phyloP scores from a whole-genome alignment of 2,113 vertebrate genomes.

The Brachypodius melanocephalos region DNA sequence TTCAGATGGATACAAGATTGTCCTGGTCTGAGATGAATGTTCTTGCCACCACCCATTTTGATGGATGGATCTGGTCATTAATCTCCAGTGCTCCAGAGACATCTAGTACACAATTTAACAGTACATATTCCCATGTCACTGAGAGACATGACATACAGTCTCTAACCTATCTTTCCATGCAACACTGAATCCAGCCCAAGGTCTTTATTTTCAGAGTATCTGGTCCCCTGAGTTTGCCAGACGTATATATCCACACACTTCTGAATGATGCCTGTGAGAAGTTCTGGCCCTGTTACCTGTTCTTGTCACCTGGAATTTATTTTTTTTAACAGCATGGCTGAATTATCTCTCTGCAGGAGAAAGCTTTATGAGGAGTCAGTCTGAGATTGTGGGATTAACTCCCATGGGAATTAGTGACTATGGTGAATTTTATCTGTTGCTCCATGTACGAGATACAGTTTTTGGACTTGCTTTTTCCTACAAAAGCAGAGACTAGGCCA shows the following conservation, averaged over 20 bases:
- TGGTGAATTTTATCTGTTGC: background rate
- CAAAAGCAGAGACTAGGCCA: background rate
- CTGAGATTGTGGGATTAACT: background rate
- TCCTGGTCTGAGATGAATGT: background rate
- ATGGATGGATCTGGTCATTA: background rate
- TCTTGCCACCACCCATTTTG: background rate
- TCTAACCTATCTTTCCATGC: background rate
- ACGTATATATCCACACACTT: background rate
- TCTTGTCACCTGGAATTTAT: background rate
- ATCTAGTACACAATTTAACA: background rate
- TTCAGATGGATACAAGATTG: background rate
- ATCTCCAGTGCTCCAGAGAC: background rate
- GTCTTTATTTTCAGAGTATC: background rate
- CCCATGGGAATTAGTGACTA: background rate
- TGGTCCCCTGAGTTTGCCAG: background rate
- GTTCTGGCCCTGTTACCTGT: background rate
- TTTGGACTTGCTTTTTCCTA: background rate
- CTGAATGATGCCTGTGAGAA: background rate
- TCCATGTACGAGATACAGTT: background rate
- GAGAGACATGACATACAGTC: background rate
- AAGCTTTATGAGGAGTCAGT: background rate
- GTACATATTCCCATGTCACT: background rate
- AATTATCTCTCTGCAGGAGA: background rate
- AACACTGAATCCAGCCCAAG: background rate
- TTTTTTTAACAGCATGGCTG: background rate